A percentile compares a stretch with the other conserved stretches of the same genome.
Conservation (phyloP, 2,113 vertebrate species). For the Alouatta palliata region DNA sequence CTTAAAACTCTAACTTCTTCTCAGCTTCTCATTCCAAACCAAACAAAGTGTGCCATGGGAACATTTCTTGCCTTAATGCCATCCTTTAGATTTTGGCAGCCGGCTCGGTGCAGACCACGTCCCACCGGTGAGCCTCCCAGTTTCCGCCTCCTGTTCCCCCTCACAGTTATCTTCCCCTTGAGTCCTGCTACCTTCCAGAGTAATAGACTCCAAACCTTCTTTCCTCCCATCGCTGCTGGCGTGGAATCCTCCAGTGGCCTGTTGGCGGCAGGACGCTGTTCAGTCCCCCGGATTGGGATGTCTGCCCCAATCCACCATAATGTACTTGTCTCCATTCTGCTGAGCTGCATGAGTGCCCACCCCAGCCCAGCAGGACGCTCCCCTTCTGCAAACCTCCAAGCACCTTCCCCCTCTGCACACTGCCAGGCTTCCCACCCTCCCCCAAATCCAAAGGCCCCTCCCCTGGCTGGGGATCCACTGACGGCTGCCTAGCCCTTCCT, state of each 20-base stretch:
- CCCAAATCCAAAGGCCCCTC: fast-evolving
- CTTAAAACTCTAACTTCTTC: background rate
- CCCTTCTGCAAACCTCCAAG: background rate
- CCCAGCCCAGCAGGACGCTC: background rate
- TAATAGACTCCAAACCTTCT: fast-evolving
- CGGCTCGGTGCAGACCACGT: fast-evolving
- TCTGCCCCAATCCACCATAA: background rate
- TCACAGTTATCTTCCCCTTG: background rate
- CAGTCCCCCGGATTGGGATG: background rate
- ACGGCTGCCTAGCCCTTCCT: background rate
- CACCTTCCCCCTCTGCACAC: background rate
- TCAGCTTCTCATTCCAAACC: background rate
- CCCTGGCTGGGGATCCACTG: fast-evolving
- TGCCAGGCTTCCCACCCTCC: background rate
- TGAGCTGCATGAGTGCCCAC: background rate
- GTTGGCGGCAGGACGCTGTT: background rate
- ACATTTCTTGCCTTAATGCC: fast-evolving
- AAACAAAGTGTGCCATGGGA: background rate
- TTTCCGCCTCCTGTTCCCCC: background rate
- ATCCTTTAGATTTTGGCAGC: background rate
- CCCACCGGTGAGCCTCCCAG: fast-evolving
- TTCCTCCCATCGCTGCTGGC: fast-evolving
- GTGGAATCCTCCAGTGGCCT: fast-evolving
- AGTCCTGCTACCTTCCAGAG: background rate
- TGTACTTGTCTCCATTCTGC: background rate